Conservation (phyloP, 2,888 invertebrate species). For the Mythimna lalbum region DNA sequence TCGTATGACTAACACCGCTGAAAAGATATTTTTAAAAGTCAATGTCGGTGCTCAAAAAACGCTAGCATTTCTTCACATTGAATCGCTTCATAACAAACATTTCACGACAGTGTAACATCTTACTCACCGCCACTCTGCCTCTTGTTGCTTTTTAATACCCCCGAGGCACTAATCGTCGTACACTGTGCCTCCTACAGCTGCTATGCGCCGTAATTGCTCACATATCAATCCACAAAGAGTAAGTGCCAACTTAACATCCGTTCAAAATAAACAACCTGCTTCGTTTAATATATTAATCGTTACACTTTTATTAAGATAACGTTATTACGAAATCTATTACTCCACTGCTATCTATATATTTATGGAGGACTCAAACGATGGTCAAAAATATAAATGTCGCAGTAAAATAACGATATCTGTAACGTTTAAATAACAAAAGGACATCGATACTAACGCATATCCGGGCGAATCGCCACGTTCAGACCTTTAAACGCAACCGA, state of each 20-base stretch:
- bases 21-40: constrained; percentile 55
- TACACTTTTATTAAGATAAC: constrained; percentile 43
- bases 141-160: constrained; percentile 75
- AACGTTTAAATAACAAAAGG: constrained; percentile 69
- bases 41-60: constrained; percentile 54
- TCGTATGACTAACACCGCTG: constrained; percentile 45
- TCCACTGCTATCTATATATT: constrained; percentile 56
- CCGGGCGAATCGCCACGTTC: constrained; percentile 80
- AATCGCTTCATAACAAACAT: constrained; percentile 70
- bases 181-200: constrained; percentile 70
- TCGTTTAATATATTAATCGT: constrained; percentile 44
- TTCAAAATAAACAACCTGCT: constrained; percentile 60
- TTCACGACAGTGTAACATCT: constrained; percentile 72
- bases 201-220: constrained; percentile 74
- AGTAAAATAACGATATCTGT: constrained; percentile 64
- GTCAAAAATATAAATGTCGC: constrained; percentile 61
- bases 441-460: constrained; percentile 74
- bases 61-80: constrained; percentile 58
- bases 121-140: constrained; percentile 62
- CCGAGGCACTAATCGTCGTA: constrained; percentile 73
- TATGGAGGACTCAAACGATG: constrained; percentile 55
- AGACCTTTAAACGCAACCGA: constrained; percentile 80
- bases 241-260: constrained; percentile 68
- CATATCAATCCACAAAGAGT: constrained; percentile 75
- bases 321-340: constrained; percentile 55